Evolutionary conservation across 35 echinoderm and acorn worm species (phyloP).

Genomic region (Stichopus chloronotus): DNA sequence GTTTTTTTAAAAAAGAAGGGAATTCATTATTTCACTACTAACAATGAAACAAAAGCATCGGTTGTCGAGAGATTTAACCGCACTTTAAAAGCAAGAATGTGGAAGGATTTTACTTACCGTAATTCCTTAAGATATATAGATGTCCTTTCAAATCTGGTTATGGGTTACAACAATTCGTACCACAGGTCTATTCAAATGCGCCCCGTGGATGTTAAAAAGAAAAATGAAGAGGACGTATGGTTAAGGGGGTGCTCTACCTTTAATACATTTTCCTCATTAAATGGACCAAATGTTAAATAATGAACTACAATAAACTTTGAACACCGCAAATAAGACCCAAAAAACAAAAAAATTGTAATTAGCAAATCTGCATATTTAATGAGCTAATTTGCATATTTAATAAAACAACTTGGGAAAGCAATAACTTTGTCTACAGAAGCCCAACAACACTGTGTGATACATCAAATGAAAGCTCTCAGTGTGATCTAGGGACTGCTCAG

Average conservation of each 20-base stretch:
- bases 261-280: neutral
- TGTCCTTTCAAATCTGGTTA: no score
- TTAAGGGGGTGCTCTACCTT: neutral
- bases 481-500: slow-evolving; percentile 26
- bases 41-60: slow-evolving; percentile 61
- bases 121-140: neutral
- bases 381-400: slow-evolving; percentile 30
- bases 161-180: neutral
- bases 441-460: slow-evolving; percentile 1
- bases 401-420: neutral
- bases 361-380: neutral
- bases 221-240: neutral
- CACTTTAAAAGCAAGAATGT: slow-evolving; percentile 65
- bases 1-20: slow-evolving; percentile 11
- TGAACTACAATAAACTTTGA: neutral
- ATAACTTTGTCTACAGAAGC: neutral
- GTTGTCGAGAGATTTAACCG: slow-evolving; percentile 64
- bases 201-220: no score
- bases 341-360: neutral
- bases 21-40: neutral
- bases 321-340: neutral
- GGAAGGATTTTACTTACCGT: slow-evolving; percentile 54
- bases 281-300: neutral
- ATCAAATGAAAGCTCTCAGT: slow-evolving; percentile 29
- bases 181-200: slow-evolving; percentile 26